phyloP scores from a whole-genome alignment of 2,797 vertebrate species.

The Alfaro cultratus region DNA sequence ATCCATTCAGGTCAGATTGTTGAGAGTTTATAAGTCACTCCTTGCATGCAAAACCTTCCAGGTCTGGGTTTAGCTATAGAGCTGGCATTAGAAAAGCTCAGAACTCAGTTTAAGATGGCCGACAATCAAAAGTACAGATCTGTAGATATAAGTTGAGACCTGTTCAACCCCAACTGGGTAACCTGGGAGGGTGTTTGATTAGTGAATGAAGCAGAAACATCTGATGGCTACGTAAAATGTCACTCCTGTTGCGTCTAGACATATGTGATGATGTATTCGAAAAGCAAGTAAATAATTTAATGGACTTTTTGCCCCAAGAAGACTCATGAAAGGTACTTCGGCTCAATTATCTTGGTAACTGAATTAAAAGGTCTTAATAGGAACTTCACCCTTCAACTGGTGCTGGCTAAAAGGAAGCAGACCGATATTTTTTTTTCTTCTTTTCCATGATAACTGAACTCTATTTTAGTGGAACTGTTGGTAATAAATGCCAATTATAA shows the following conservation, averaged over 20 bases:
- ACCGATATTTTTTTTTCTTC: background rate
- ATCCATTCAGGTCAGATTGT: background rate
- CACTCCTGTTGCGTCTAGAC: background rate
- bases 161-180: background rate
- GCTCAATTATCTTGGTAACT: background rate
- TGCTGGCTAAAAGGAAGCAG: background rate
- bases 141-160: background rate
- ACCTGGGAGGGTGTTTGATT: background rate
- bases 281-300: background rate
- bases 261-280: background rate
- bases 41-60: background rate
- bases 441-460: background rate
- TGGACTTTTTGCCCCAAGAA: background rate
- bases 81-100: background rate
- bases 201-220: background rate
- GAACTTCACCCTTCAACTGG: background rate
- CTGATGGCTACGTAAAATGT: background rate
- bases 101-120: background rate
- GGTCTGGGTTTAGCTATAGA: background rate
- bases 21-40: background rate
- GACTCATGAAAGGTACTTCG: background rate
- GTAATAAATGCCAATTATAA: conserved; percentile 10
- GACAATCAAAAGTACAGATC: background rate
- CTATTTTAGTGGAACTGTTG: background rate
- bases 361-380: background rate